A percentile compares a stretch with the other conserved stretches of the same genome.
phyloP scores from a whole-genome alignment of 2,113 vertebrate species.

The Arizona elegans region DNA sequence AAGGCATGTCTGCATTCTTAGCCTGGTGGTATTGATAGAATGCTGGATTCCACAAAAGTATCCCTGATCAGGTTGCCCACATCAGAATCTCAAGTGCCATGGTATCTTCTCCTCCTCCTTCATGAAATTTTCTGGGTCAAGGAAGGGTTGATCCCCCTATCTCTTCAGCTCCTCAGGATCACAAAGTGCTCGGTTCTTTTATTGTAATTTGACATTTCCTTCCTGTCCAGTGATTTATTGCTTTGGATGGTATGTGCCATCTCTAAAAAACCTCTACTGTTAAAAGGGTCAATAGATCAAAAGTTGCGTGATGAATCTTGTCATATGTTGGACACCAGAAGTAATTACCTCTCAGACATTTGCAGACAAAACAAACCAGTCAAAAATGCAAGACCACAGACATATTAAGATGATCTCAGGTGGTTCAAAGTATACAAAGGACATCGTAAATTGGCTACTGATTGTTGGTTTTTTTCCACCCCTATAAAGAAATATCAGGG shows the following conservation, averaged over 20 bases:
- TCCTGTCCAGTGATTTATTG: conserved; percentile 1
- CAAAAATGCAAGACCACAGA: background rate
- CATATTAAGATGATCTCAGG: background rate
- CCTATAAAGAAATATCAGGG: background rate
- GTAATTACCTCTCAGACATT: accelerated
- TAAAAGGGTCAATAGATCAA: accelerated
- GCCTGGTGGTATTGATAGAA: background rate
- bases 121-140: background rate
- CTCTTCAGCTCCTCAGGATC: accelerated
- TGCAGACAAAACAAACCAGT: background rate
- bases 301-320: background rate
- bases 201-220: background rate
- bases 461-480: background rate
- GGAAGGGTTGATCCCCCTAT: background rate
- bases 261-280: background rate
- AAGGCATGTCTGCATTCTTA: background rate
- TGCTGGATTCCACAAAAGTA: background rate
- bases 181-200: background rate
- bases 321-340: background rate
- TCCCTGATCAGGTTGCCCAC: background rate
- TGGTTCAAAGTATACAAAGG: background rate
- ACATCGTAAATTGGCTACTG: background rate
- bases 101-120: background rate
- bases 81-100: background rate
- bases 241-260: background rate